Evolutionary conservation across 2,797 vertebrate genomes (phyloP).

Genomic region (Sebastes vulpes): DNA sequence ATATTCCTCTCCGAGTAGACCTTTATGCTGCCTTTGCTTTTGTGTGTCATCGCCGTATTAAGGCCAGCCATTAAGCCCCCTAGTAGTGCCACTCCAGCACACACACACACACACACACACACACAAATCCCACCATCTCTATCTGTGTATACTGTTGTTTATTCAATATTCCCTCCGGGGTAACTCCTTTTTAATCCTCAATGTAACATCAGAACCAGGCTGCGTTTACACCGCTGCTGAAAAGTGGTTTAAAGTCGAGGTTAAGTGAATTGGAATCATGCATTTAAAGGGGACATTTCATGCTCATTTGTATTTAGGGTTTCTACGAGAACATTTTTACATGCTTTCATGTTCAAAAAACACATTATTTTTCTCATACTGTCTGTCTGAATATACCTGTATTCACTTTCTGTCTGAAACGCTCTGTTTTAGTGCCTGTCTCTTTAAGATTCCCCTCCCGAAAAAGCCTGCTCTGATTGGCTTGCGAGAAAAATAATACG

Average conservation of each 20-base stretch:
- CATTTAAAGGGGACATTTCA: too few relatives aligned
- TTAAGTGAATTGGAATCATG: neutral
- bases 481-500: too few relatives aligned
- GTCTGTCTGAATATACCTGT: too few relatives aligned
- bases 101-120: slow-evolving; percentile 7
- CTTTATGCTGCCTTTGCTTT: slow-evolving; percentile 50
- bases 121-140: slow-evolving; percentile 29
- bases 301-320: too few relatives aligned
- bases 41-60: slow-evolving; percentile 78
- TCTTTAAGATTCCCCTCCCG: too few relatives aligned
- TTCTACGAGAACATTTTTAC: too few relatives aligned
- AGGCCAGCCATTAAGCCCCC: slow-evolving; percentile 79
- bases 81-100: neutral
- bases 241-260: neutral
- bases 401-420: too few relatives aligned
- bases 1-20: slow-evolving; percentile 13
- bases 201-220: neutral
- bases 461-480: too few relatives aligned
- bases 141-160: slow-evolving; percentile 19
- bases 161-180: slow-evolving; percentile 27
- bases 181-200: slow-evolving; percentile 38
- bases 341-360: too few relatives aligned
- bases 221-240: slow-evolving; percentile 2
- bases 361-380: too few relatives aligned
- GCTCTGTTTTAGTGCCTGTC: too few relatives aligned